Conservation (phyloP, 2,113 vertebrate genomes). For the Caranx ignobilis region DNA sequence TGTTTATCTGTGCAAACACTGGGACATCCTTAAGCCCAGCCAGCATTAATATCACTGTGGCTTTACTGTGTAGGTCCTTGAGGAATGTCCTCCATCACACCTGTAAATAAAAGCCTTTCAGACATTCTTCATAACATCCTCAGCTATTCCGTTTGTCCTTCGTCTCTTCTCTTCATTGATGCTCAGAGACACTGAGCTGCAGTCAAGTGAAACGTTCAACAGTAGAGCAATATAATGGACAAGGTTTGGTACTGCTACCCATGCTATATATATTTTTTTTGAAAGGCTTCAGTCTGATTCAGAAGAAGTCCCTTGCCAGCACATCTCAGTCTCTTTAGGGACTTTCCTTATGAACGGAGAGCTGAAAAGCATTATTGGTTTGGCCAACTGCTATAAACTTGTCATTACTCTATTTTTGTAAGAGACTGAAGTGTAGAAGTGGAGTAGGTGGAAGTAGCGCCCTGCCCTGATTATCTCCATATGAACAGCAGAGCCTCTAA, state of each 20-base stretch:
- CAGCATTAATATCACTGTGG: neutral
- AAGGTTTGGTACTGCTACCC: slow-evolving; percentile 9
- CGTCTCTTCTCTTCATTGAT: neutral
- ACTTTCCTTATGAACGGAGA: slow-evolving; percentile 41
- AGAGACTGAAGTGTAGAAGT: slow-evolving; percentile 57
- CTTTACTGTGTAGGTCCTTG: neutral
- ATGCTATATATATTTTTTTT: slow-evolving; percentile 45
- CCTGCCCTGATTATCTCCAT: slow-evolving; percentile 77
- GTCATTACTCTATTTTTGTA: slow-evolving; percentile 73
- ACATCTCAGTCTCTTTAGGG: slow-evolving; percentile 35
- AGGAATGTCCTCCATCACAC: neutral
- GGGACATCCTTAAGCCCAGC: neutral
- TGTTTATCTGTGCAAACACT: slow-evolving; percentile 2
- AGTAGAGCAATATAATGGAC: slow-evolving; percentile 20
- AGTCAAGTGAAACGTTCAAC: slow-evolving; percentile 30
- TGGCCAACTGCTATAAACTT: slow-evolving; percentile 71
- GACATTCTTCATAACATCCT: neutral
- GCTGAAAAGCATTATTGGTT: slow-evolving; percentile 70
- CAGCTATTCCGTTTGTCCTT: neutral
- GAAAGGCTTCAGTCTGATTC: slow-evolving; percentile 27
- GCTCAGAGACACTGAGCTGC: slow-evolving; percentile 5
- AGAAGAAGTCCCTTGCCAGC: slow-evolving; percentile 54
- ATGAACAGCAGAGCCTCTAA: slow-evolving; percentile 72
- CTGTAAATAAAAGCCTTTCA: neutral
- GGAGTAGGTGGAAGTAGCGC: slow-evolving; percentile 68